These are phyloP conservation scores for Sandelia bainsii DNA, from an alignment of 2,797 vertebrate genomes.

Conservation along the genomic window DNA sequence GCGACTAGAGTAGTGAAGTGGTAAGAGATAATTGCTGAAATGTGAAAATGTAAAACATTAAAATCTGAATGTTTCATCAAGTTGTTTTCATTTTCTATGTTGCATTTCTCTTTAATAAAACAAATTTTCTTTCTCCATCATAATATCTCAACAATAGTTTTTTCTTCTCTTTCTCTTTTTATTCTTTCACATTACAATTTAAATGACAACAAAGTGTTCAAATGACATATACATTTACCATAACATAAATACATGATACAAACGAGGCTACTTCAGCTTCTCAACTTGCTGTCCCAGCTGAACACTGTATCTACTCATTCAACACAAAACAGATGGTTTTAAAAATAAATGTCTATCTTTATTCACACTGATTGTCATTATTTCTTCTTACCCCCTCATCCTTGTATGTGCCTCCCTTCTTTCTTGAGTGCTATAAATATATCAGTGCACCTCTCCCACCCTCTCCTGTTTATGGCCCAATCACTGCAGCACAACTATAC, in stretches of 20 bases:
- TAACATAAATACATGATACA: background rate
- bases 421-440: slow-evolving; percentile 56
- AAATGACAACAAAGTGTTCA: too few species aligned
- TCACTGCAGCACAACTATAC: background rate
- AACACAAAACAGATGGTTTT: slow-evolving; percentile 80
- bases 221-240: too few species aligned
- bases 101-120: too few species aligned
- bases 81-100: too few species aligned
- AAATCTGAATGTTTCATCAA: too few species aligned
- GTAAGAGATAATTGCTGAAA: too few species aligned
- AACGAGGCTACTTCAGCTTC: slow-evolving; percentile 3
- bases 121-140: too few species aligned
- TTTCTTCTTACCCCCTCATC: slow-evolving; percentile 32
- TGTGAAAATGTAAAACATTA: too few species aligned
- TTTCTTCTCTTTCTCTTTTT: too few species aligned
- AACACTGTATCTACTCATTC: slow-evolving; percentile 70
- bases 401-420: slow-evolving; percentile 26
- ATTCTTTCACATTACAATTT: too few species aligned
- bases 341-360: slow-evolving; percentile 73
- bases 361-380: slow-evolving; percentile 64
- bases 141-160: too few species aligned
- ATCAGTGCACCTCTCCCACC: slow-evolving; percentile 34
- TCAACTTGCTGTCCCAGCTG: slow-evolving; percentile 7
- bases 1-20: too few species aligned
- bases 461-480: slow-evolving; percentile 1